Conservation (phyloP, 2,113 vertebrate species). For the Vombatus ursinus region DNA sequence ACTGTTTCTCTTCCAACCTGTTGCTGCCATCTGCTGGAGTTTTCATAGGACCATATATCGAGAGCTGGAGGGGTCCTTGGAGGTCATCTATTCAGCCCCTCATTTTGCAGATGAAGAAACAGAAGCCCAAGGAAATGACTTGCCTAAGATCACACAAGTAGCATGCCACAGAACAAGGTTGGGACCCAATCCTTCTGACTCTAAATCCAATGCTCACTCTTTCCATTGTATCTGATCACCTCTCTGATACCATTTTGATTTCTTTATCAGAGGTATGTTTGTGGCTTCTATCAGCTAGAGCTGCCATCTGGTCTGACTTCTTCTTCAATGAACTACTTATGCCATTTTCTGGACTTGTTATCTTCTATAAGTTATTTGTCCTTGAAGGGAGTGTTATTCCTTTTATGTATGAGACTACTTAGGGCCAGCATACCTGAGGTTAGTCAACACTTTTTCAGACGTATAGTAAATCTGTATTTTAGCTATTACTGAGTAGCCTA, state of each 20-base stretch:
- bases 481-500: background rate
- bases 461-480: background rate
- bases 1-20: background rate
- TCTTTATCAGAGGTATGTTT: background rate
- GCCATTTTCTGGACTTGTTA: background rate
- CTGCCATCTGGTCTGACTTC: background rate
- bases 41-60: background rate
- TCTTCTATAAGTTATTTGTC: background rate
- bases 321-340: background rate
- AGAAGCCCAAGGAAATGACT: background rate
- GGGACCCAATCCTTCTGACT: background rate
- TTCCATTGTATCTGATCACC: background rate
- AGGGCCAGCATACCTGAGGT: background rate
- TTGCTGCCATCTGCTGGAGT: background rate
- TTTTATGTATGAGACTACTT: background rate
- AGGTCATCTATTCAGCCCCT: background rate
- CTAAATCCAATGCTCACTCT: background rate
- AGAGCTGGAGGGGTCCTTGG: background rate
- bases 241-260: background rate
- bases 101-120: slow-evolving; percentile 43
- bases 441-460: background rate
- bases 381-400: background rate
- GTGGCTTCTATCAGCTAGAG: background rate
- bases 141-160: background rate
- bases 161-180: background rate